Percentiles rank a stretch among this genome's conserved stretches.
Evolutionary conservation across 2,113 vertebrate species (phyloP).

Genomic region (Eublepharis macularius): DNA sequence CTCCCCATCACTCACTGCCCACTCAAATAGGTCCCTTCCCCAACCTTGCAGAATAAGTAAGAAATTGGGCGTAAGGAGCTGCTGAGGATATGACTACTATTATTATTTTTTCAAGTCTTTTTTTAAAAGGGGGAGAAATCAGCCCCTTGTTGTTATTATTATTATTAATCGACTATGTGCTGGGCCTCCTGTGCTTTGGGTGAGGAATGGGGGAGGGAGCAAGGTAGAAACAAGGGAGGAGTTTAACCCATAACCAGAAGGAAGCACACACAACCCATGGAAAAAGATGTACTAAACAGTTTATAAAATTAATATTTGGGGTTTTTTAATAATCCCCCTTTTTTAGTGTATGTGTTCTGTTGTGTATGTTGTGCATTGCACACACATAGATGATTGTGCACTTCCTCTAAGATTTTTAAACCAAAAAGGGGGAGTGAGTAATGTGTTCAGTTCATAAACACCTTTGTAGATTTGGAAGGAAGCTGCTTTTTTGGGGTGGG

Average conservation of each 20-base stretch:
- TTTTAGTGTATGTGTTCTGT: neutral
- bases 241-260: no score
- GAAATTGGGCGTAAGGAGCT: neutral
- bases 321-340: neutral
- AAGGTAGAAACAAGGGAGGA: no score
- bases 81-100: neutral
- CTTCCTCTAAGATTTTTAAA: no score
- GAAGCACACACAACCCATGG: no score
- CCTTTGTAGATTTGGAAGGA: neutral
- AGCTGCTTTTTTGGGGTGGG: no score
- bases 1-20: slow-evolving; percentile 42
- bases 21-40: slow-evolving; percentile 4
- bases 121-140: no score
- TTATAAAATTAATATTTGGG: neutral
- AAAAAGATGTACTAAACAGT: no score
- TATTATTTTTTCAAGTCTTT: neutral
- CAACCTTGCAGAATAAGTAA: neutral
- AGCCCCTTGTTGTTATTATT: no score
- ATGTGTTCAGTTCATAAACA: neutral
- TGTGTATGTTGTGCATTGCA: neutral
- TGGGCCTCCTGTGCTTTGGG: no score
- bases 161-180: no score
- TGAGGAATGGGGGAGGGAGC: no score
- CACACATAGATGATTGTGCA: neutral
- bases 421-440: no score